phyloP scores from a whole-genome alignment of 1,140 invertebrate genomes.

The Theocolax elegans region DNA sequence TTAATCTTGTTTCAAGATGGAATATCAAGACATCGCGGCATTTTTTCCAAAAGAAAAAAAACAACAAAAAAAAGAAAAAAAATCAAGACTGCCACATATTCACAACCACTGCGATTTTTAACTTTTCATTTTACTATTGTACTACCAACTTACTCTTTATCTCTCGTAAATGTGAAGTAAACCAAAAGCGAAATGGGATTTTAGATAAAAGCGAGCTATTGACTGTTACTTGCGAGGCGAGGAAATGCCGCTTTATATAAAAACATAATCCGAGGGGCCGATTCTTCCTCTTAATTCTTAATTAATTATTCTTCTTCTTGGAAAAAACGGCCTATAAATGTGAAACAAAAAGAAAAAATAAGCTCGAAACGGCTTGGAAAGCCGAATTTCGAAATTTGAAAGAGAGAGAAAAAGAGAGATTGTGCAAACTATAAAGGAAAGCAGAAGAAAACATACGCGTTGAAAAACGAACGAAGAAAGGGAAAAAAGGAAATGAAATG shows the following conservation, averaged over 20 bases:
- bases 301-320: constrained; percentile 15
- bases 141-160: not conserved
- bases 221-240: too few species aligned
- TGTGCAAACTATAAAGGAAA: constrained; percentile 29
- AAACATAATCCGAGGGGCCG: too few species aligned
- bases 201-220: too few species aligned
- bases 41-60: too few species aligned
- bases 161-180: too few species aligned
- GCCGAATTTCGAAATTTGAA: too few species aligned
- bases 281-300: constrained; percentile 13
- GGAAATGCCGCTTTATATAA: too few species aligned
- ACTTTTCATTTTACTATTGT: not conserved
- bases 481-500: constrained; percentile 26
- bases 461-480: too few species aligned
- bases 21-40: constrained; percentile 46
- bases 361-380: constrained; percentile 1
- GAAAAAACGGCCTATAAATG: constrained; percentile 33
- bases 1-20: constrained; percentile 8
- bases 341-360: constrained; percentile 3
- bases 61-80: too few species aligned
- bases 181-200: too few species aligned
- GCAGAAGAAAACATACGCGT: not conserved
- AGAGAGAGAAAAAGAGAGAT: constrained; percentile 27
- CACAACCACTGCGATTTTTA: constrained; percentile 35
- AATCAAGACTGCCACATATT: constrained; percentile 66